phyloP scores from a whole-genome alignment of 2,113 vertebrate genomes.

The Dromas ardeola region DNA sequence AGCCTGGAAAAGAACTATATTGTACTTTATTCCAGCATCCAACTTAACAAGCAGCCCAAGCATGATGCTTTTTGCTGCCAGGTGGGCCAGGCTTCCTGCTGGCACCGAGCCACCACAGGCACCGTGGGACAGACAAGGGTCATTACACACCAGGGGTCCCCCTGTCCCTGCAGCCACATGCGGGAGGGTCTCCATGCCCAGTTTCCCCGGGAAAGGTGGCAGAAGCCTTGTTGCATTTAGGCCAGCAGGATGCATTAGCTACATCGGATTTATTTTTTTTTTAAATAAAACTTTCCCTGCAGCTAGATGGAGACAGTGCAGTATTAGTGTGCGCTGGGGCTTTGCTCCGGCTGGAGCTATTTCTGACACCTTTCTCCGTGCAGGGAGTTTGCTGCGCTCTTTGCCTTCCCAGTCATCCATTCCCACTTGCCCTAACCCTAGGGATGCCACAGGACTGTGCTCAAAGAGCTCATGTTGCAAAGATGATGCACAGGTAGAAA shows the following conservation, averaged over 20 bases:
- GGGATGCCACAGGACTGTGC: background rate
- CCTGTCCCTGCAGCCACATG: background rate
- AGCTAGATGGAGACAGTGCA: background rate
- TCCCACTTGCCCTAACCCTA: background rate
- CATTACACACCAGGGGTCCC: background rate
- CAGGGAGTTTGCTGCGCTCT: background rate
- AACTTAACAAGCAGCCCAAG: background rate
- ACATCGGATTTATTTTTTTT: fast-evolving
- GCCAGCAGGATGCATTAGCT: background rate
- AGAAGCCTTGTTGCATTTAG: background rate
- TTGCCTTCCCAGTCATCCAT: background rate
- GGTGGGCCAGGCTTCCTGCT: background rate
- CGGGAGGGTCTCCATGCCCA: background rate
- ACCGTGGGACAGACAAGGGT: background rate
- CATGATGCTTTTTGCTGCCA: background rate
- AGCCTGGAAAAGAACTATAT: background rate
- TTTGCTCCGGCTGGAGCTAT: background rate
- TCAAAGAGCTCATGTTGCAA: background rate
- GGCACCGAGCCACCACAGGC: background rate
- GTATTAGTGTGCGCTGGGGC: background rate
- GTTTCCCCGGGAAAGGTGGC: background rate
- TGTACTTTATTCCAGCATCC: background rate
- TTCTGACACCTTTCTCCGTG: background rate
- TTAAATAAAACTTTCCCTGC: background rate
- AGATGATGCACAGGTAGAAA: background rate